A percentile compares a stretch with the other conserved stretches of the same genome.
Evolutionary conservation across 2,797 vertebrate genomes (phyloP).

Genomic region (Leptodactylus fallax): DNA sequence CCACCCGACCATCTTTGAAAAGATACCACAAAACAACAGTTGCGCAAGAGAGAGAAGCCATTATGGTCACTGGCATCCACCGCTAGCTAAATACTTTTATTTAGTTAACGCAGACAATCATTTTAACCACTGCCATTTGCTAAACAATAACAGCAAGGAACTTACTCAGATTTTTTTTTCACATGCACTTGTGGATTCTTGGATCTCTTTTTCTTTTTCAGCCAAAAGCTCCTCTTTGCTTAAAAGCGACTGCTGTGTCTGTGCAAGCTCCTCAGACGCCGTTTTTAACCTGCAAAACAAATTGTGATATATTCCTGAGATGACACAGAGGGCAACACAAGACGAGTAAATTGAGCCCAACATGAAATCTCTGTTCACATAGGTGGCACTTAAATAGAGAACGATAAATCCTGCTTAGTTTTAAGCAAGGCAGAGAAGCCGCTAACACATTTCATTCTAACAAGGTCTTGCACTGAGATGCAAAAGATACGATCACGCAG

Average conservation of each 20-base stretch:
- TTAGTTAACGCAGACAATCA: background rate
- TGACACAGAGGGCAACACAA: conserved; percentile 37
- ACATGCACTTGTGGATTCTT: conserved; percentile 82
- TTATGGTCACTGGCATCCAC: too few relatives aligned
- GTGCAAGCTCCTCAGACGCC: conserved; percentile 86
- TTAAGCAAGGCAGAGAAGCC: conserved; percentile 17
- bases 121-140: background rate
- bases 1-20: too few relatives aligned
- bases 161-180: conserved; percentile 94
- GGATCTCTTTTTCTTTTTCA: conserved; percentile 88
- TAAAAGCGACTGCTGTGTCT: conserved; percentile 88
- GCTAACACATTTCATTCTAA: conserved; percentile 43
- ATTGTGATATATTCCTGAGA: conserved; percentile 46
- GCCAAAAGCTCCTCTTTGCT: conserved; percentile 88
- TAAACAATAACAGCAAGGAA: conserved; percentile 43
- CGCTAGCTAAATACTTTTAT: background rate
- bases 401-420: conserved; percentile 34
- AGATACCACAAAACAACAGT: too few relatives aligned
- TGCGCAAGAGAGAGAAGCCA: too few relatives aligned
- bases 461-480: conserved; percentile 29
- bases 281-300: conserved; percentile 84
- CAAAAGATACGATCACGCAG: conserved; percentile 30
- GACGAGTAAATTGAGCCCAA: conserved; percentile 26
- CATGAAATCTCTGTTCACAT: conserved; percentile 31
- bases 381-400: conserved; percentile 38